A percentile compares a stretch with the other conserved stretches of the same genome.
phyloP scores from a whole-genome alignment of 1,140 invertebrate species.

The Musca domestica region DNA sequence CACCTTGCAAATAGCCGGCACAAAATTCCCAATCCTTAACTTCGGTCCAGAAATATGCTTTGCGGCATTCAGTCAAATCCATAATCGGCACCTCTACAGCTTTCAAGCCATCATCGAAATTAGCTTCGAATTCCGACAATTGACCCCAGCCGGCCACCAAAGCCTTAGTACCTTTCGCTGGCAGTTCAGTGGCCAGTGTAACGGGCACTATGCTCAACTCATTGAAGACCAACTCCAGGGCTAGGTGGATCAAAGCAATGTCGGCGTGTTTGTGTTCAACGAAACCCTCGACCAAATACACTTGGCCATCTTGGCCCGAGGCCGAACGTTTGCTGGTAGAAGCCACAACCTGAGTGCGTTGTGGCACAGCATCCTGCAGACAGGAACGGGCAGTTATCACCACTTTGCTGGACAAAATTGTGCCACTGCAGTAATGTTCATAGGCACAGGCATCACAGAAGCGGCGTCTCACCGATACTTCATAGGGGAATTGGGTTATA shows the following conservation, averaged over 20 bases:
- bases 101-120: slow-evolving; percentile 36
- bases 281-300: slow-evolving; percentile 30
- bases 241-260: slow-evolving; percentile 37
- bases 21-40: slow-evolving; percentile 30
- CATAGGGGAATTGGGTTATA: slow-evolving; percentile 27
- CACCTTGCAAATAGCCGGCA: slow-evolving; percentile 38
- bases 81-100: slow-evolving; percentile 53
- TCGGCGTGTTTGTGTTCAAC: slow-evolving; percentile 38
- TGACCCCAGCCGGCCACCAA: slow-evolving; percentile 56
- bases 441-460: slow-evolving; percentile 31
- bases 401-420: slow-evolving; percentile 36
- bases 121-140: slow-evolving; percentile 33
- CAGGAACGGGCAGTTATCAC: slow-evolving; percentile 63
- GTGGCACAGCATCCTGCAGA: slow-evolving; percentile 32
- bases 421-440: slow-evolving; percentile 37
- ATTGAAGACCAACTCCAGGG: slow-evolving; percentile 29
- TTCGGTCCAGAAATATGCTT: background rate
- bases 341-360: slow-evolving; percentile 36
- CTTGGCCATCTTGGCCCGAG: slow-evolving; percentile 33
- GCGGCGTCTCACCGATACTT: slow-evolving; percentile 37
- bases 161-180: slow-evolving; percentile 38
- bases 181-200: slow-evolving; percentile 32
- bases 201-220: slow-evolving; percentile 32
- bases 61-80: slow-evolving; percentile 34
- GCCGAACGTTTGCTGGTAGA: slow-evolving; percentile 32